Percentiles rank a stretch among this genome's conserved stretches.
Conservation (phyloP, 2,113 vertebrate species). For the Shinisaurus crocodilurus region DNA sequence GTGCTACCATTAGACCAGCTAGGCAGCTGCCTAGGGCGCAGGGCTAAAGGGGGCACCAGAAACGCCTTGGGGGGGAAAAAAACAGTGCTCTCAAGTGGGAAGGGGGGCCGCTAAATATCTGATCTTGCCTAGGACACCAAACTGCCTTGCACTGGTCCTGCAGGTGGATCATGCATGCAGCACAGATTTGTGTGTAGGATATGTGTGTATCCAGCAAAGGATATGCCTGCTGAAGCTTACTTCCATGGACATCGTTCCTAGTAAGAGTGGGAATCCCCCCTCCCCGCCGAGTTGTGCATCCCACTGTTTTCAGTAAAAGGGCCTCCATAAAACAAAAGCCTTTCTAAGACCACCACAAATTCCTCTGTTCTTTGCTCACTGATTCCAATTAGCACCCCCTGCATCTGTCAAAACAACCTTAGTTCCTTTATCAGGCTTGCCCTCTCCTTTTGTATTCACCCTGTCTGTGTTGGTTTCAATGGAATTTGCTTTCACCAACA, state of each 20-base stretch:
- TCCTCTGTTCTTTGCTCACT: conserved; percentile 5
- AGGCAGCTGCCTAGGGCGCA: too few relatives aligned
- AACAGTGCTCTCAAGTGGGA: too few relatives aligned
- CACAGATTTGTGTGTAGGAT: neutral
- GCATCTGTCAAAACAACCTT: conserved; percentile 8
- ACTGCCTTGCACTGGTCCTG: too few relatives aligned
- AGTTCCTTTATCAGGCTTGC: neutral
- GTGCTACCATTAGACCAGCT: too few relatives aligned
- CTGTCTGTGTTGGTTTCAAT: neutral
- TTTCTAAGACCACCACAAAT: neutral
- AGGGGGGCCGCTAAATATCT: too few relatives aligned
- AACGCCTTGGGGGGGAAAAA: too few relatives aligned
- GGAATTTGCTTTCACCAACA: neutral
- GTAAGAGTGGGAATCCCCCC: neutral
- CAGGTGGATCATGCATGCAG: neutral
- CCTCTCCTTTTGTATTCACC: neutral
- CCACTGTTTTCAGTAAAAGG: neutral
- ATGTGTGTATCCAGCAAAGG: too few relatives aligned
- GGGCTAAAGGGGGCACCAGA: too few relatives aligned
- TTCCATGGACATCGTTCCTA: neutral
- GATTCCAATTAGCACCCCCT: conserved; percentile 12
- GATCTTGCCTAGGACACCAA: too few relatives aligned
- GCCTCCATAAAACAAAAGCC: neutral
- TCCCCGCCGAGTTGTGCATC: too few relatives aligned
- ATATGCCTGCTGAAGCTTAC: neutral